These are phyloP conservation scores for Hycleus cichorii DNA, from an alignment of 1,140 invertebrate genomes.

Conservation along the genomic window DNA sequence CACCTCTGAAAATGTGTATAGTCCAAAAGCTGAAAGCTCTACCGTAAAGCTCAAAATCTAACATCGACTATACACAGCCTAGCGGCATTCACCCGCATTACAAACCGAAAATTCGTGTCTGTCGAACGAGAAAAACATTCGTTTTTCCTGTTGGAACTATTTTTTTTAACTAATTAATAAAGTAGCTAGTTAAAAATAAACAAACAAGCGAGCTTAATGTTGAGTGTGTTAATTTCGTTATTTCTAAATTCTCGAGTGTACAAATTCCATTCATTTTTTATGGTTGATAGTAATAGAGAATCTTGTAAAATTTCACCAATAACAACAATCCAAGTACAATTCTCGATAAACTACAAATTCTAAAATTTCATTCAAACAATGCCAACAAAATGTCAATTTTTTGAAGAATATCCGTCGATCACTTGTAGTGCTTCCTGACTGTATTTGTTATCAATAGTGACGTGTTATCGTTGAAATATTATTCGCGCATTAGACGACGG, in stretches of 20 bases:
- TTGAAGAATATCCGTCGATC: neutral
- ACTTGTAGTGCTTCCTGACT: neutral
- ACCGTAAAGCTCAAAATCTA: slow-evolving; percentile 10
- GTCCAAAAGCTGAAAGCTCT: slow-evolving; percentile 17
- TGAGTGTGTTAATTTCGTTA: too few species aligned
- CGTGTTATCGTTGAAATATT: neutral
- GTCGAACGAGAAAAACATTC: neutral
- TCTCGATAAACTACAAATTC: neutral
- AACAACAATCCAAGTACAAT: too few species aligned
- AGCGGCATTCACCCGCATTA: slow-evolving; percentile 30
- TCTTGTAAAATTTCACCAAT: too few species aligned
- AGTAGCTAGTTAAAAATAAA: too few species aligned
- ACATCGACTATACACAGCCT: slow-evolving; percentile 24
- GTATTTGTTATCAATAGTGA: neutral
- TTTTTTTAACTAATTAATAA: neutral
- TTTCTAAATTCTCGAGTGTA: too few species aligned
- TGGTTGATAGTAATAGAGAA: too few species aligned
- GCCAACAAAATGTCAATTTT: neutral
- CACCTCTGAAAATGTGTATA: slow-evolving; percentile 28
- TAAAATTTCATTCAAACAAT: neutral
- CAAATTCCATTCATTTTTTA: too few species aligned
- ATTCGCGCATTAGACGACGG: slow-evolving; percentile 4
- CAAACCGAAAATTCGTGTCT: neutral
- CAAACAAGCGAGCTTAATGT: too few species aligned
- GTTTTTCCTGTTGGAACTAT: neutral